phyloP scores from a whole-genome alignment of 2,888 invertebrate genomes.

The Andrena trimmerana region DNA sequence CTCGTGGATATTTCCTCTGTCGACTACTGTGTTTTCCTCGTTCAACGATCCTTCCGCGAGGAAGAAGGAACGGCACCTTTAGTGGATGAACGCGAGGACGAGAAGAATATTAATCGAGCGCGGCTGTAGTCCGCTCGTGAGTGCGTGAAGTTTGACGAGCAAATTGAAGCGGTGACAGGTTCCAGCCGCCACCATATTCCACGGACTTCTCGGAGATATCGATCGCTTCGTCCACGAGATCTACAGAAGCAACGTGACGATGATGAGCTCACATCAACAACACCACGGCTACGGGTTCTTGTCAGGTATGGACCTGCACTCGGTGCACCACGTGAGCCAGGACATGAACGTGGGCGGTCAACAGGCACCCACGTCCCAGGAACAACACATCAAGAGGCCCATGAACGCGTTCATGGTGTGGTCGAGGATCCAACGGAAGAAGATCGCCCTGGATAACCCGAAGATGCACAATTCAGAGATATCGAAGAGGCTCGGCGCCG shows the following conservation, averaged over 20 bases:
- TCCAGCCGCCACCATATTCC: too few relatives aligned
- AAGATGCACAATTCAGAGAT: slow-evolving; percentile 97
- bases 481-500: slow-evolving; percentile 95
- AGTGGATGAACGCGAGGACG: slow-evolving; percentile 21
- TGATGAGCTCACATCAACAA: slow-evolving; percentile 77
- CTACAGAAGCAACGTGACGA: slow-evolving; percentile 23
- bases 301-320: slow-evolving; percentile 74
- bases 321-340: slow-evolving; percentile 67
- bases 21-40: neutral
- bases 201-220: neutral
- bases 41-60: neutral
- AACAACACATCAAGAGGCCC: slow-evolving; percentile 96
- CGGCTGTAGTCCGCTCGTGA: slow-evolving; percentile 8
- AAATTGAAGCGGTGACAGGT: neutral
- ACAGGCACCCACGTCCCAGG: slow-evolving; percentile 76
- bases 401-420: slow-evolving; percentile 99
- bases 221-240: neutral
- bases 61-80: neutral
- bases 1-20: neutral
- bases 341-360: slow-evolving; percentile 61
- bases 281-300: slow-evolving; percentile 74
- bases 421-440: slow-evolving; percentile 95
- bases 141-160: slow-evolving; percentile 26
- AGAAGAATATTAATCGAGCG: slow-evolving; percentile 4
- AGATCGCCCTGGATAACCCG: slow-evolving; percentile 97